A percentile compares a stretch with the other conserved stretches of the same genome.
These are phyloP conservation scores for Pavo muticus DNA, from an alignment of 2,113 vertebrate genomes.

Conservation along the genomic window DNA sequence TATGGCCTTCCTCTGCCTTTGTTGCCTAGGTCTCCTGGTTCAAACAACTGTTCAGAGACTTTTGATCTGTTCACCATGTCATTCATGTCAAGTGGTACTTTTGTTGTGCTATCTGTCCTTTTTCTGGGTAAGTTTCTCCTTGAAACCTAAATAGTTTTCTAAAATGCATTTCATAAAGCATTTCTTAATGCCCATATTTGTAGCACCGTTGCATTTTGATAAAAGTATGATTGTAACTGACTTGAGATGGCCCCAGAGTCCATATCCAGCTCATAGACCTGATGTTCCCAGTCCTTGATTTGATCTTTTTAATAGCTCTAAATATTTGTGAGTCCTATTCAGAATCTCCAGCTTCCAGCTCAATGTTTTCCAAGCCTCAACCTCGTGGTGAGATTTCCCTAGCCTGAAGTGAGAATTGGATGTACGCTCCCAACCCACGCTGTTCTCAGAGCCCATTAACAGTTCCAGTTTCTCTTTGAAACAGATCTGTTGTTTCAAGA, in stretches of 20 bases:
- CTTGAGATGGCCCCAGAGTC: not conserved
- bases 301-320: not conserved
- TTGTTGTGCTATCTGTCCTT: not conserved
- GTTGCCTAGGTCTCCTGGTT: not conserved
- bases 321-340: not conserved
- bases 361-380: constrained; percentile 14
- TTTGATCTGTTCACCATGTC: not conserved
- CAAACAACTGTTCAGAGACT: not conserved
- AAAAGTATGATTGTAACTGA: not conserved
- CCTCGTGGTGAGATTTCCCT: not conserved
- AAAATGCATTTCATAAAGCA: not conserved
- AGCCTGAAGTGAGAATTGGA: not conserved
- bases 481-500: not conserved
- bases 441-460: not conserved
- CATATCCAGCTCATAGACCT: not conserved
- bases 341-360: not conserved
- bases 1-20: not conserved
- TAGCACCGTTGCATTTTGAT: not conserved
- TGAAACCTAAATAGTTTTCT: not conserved
- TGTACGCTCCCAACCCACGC: not conserved
- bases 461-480: not conserved
- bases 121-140: not conserved
- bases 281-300: not conserved
- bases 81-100: not conserved
- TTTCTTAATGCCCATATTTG: not conserved